These are phyloP conservation scores for Elachura formosa DNA, from an alignment of 2,113 vertebrate genomes.

Conservation along the genomic window DNA sequence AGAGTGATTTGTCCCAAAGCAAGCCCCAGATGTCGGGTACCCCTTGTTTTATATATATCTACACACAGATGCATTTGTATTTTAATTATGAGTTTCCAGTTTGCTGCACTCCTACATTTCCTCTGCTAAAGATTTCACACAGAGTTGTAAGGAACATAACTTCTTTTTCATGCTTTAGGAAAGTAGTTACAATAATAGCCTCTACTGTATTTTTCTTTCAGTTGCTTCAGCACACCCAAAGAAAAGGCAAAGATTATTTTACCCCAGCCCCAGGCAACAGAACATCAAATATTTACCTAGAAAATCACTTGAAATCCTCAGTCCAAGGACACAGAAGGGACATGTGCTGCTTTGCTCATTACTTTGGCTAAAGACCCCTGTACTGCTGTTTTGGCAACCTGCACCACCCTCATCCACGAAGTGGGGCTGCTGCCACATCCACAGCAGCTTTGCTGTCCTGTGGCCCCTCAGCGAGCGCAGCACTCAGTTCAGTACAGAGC, in stretches of 20 bases:
- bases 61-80: neutral
- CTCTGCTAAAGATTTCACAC: neutral
- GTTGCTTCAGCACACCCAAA: neutral
- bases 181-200: neutral
- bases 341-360: neutral
- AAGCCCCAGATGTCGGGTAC: neutral
- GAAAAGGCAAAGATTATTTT: slow-evolving; percentile 10
- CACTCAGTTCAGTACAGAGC: neutral
- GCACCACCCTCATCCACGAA: neutral
- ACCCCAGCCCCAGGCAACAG: neutral
- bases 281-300: slow-evolving; percentile 16
- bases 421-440: neutral
- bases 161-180: neutral
- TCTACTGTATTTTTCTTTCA: neutral
- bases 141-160: neutral
- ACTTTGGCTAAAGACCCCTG: neutral
- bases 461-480: neutral
- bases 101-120: neutral
- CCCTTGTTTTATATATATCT: neutral
- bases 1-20: neutral
- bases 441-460: neutral
- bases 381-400: neutral
- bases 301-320: neutral
- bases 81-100: neutral
- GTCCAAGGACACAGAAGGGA: neutral